Conservation (phyloP, 2,888 invertebrate genomes). For the Xylocampa areola region DNA sequence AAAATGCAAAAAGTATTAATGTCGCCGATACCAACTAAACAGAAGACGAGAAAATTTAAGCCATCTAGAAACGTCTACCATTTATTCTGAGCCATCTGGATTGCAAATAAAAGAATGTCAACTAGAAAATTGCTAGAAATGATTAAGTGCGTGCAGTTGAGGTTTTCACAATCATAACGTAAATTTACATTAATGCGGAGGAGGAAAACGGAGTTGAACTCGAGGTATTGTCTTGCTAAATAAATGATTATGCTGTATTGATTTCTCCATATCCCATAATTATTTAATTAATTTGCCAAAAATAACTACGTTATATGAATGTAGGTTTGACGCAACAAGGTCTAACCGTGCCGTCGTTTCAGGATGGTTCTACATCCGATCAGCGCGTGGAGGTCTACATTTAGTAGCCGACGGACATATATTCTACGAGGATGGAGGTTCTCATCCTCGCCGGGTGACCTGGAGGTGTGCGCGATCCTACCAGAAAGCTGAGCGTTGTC, state of each 20-base stretch:
- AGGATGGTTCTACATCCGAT: conserved; percentile 88
- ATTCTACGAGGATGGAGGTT: conserved; percentile 88
- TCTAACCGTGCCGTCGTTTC: conserved; percentile 69
- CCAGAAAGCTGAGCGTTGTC: conserved; percentile 86
- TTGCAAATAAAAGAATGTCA: conserved; percentile 64
- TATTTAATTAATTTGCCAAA: conserved; percentile 17
- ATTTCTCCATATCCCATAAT: conserved; percentile 18
- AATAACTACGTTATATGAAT: conserved; percentile 8
- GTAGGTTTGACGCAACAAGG: conserved; percentile 29
- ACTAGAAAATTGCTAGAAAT: conserved; percentile 37
- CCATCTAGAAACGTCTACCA: conserved; percentile 78
- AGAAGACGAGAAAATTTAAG: conserved; percentile 35
- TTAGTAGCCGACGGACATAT: conserved; percentile 86
- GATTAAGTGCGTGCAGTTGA: conserved; percentile 4
- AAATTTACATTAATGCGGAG: conserved; percentile 8
- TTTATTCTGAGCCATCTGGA: conserved; percentile 71
- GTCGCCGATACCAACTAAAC: neutral
- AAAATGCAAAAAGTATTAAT: conserved; percentile 26
- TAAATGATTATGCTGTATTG: conserved; percentile 29
- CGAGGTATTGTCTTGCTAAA: conserved; percentile 47
- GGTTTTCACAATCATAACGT: conserved; percentile 12
- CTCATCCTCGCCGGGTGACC: conserved; percentile 85
- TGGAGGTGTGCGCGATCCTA: conserved; percentile 87
- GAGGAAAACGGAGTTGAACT: conserved; percentile 17
- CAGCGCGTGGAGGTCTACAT: conserved; percentile 85